Evolutionary conservation across 2,888 invertebrate genomes (phyloP), one percentile per base, ranked within the genome.

Genomic region (Erebia ligea): DNA sequence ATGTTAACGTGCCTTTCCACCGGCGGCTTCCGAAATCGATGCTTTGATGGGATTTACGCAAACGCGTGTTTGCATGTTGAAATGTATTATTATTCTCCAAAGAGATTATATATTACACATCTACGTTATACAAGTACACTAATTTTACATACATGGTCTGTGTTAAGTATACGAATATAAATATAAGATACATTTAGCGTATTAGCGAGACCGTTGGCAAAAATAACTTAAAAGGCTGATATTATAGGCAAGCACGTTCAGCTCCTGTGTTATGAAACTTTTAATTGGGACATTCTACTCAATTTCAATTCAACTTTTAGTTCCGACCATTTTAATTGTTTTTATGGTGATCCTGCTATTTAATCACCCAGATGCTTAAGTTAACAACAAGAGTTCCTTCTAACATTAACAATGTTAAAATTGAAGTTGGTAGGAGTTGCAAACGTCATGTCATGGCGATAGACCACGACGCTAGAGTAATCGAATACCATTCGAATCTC

Each of bases 161-260:
- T 90, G 88, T 90, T 87, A 92, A 87, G 91, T 91, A 91, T 92
- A 92, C 90, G 91, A 91, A 84, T 89, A 83, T 85, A n/a, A n/a
- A n/a, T n/a, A n/a, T n/a, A n/a, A n/a, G n/a, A n/a, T 84, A 83
- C 84, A 84, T 64, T 85, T 88, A 84, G 81, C 79, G 82, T 68
- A 71, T 75, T 73, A 74, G 77, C 75, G 74, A 78, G 86, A 84
- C 85, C 86, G 89, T 84, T 81, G 83, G 84, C 83, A 72, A 65
- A 73, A 72, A 67, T 64, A 50, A 66, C 52, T 48, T 68, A 42
- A 73, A 69, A 69, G 73, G 71, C 75, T 75, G 77, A 77, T 73
- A 71, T 76, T 58, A 61, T 58, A 64, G 75, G 72, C 76, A 66
- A 76, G 67, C 57, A 59, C 65, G 25, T 45, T 45, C 56, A 13